Conservation (phyloP, 1,140 invertebrate species). For the Euwallacea similis region DNA sequence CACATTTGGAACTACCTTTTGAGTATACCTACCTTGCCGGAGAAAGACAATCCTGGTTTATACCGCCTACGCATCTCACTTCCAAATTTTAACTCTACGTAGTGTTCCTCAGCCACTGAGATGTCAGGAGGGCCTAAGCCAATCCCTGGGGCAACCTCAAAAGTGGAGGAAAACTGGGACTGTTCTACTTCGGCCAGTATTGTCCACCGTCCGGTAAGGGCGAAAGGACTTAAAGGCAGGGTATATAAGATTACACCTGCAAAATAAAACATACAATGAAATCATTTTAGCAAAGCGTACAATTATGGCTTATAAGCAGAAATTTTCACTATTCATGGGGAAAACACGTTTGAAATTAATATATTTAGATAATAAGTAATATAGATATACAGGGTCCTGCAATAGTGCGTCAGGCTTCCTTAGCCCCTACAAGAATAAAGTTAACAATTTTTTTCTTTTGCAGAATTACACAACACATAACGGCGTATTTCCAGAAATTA, state of each 20-base stretch:
- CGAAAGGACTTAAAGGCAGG: conserved; percentile 57
- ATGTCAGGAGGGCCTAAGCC: conserved; percentile 54
- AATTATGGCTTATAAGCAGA: not conserved
- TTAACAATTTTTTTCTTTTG: too few relatives aligned
- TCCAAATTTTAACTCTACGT: conserved; percentile 65
- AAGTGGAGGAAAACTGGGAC: conserved; percentile 55
- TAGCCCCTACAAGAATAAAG: too few relatives aligned
- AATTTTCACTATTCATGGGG: not conserved
- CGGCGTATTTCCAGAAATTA: too few relatives aligned
- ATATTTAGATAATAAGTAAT: too few relatives aligned
- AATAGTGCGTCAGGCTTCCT: too few relatives aligned
- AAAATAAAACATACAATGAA: conserved; percentile 16
- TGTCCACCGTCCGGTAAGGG: conserved; percentile 59
- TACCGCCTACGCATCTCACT: conserved; percentile 64
- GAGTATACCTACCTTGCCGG: conserved; percentile 58
- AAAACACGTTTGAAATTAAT: too few relatives aligned
- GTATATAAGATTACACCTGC: conserved; percentile 61
- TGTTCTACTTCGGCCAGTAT: conserved; percentile 61
- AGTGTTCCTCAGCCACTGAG: conserved; percentile 66
- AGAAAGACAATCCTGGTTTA: conserved; percentile 66
- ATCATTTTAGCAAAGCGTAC: not conserved
- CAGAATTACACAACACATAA: too few relatives aligned
- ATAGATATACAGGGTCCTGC: too few relatives aligned
- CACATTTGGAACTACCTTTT: too few relatives aligned
- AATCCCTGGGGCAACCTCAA: conserved; percentile 53